Evolutionary conservation across 1,140 invertebrate genomes (phyloP), one percentile per base, ranked within the genome.

Genomic region (Ctenoplectra terminalis): DNA sequence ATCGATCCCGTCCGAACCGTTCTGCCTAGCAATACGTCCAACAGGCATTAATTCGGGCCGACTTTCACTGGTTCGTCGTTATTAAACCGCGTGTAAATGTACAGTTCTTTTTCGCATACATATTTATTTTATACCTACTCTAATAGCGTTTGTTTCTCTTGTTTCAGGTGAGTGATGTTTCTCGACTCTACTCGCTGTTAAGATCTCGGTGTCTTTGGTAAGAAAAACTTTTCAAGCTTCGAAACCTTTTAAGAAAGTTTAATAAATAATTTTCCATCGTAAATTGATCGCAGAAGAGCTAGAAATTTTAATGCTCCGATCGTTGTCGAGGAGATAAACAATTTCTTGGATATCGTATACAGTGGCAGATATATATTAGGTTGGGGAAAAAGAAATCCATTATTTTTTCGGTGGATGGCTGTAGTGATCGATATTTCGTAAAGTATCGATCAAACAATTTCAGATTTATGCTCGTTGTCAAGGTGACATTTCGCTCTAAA

Each of bases 1-100:
- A 85, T 88, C 86, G 83, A 87, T 87, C 40, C 81, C 81, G 80
- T 87, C 85, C 67, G 77, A 74, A 81, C 54, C 83, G 71, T 71
- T 89, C 63, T 67, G 52, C 61, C 61, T 54, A 31, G 72, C 69
- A 88, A 87, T 87, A 88, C 81, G 63, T 88, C 61, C 63, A 63
- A 15, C 71, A 15, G 71, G 34, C 86, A 71, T 87, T 88, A 87
- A 88, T 87, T 85, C 82, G 61, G 60, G 29, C 8, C 73, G 79
- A 88, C 86, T 88, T 88, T 87, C 75, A 79, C 60, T 63, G 17
- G n/a, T 67, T 66, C 74, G 26, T 50, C 37, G 43, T 70, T 64
- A 80, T 87, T 64, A 81, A 76, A 73, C 11, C 48, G n/a, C n/a
- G 2, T 20, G 46, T 46, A 73, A 74, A 74, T 23, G 37, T 37